Base-by-base conservation (phyloP, 2,113 vertebrate genomes). In the Dromas ardeola region DNA sequence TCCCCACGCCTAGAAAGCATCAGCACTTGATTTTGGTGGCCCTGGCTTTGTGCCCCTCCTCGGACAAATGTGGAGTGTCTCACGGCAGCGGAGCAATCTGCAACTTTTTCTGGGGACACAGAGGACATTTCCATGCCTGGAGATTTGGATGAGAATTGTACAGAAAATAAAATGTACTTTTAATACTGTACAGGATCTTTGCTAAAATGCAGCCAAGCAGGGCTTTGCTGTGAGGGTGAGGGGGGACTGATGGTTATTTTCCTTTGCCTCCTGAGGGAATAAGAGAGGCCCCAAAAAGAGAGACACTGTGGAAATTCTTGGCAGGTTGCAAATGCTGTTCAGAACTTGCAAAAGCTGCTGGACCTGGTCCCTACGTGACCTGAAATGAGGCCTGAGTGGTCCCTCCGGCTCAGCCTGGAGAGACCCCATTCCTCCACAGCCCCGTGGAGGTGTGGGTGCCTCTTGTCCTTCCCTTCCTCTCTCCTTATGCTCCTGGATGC, bases 91-190 rank as follows among this genome's bases (percentile, higher is more conserved):
- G 71, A 94, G 72, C 11, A 19, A 56, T 63, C 79, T 83, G 90
- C 91, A 63, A 1, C n/a, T 94, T 92, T 88, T 80, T 81, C 55
- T 3, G 3, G 70, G 76, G 74, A 81, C 73, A 27, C 25, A 8
- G 52, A 42, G 77, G 85, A 93, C 49, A 8, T 76, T 84, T 86
- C 43, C 72, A 23, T 0, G 3, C 66, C 53, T 83, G 84, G 85
- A 95, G 84, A 80, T 45, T 56, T 34, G 76, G 74, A 96, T 91
- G 67, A 82, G 65, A 95, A 69, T 83, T 96, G 88, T 96, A 97
- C 90, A 97, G 77, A 94, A 95, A 97, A 97, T 98, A 97, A 97
- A 97, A 90, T 77, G 92, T 96, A 95, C 93, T 97, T 97, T 96
- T 97, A 97, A 94, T 97, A 96, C 65, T 81, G 78, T 84, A 77